These are phyloP conservation scores for Campylomormyrus tamandua DNA, from an alignment of 2,113 vertebrate genomes.

Conservation along the genomic window DNA sequence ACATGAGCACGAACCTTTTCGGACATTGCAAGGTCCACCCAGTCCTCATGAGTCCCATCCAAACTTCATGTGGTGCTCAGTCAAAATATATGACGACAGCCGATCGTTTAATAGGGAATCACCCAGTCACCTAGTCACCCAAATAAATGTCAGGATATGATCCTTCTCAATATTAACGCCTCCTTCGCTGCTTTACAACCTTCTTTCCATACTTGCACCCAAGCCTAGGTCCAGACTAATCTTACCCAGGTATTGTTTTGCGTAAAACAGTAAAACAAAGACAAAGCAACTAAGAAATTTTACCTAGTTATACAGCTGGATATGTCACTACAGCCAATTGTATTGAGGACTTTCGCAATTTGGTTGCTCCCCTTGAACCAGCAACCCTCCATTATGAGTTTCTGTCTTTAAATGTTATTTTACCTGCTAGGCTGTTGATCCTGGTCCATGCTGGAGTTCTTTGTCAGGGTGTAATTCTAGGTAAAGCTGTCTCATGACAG, in stretches of 20 bases:
- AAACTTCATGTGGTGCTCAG: neutral
- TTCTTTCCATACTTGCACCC: neutral
- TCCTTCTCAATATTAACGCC: neutral
- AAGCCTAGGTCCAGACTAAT: neutral
- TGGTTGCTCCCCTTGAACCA: neutral
- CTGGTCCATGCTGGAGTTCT: neutral
- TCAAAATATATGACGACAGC: neutral
- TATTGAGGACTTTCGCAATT: neutral
- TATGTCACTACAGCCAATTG: neutral
- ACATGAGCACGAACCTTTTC: conserved; percentile 8
- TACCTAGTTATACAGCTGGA: neutral
- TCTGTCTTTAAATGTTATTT: neutral
- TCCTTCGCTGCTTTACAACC: neutral
- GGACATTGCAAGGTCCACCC: neutral
- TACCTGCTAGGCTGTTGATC: neutral
- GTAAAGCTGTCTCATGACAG: neutral
- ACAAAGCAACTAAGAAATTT: neutral
- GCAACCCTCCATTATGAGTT: neutral
- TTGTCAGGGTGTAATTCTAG: neutral
- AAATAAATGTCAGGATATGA: neutral
- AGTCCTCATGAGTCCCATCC: conserved; percentile 8
- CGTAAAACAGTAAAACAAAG: no score
- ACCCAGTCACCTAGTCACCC: neutral
- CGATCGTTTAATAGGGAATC: neutral
- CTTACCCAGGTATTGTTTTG: neutral